These are phyloP conservation scores for Lutraria rhynchaena DNA, from an alignment of 1,140 invertebrate species.

Conservation along the genomic window DNA sequence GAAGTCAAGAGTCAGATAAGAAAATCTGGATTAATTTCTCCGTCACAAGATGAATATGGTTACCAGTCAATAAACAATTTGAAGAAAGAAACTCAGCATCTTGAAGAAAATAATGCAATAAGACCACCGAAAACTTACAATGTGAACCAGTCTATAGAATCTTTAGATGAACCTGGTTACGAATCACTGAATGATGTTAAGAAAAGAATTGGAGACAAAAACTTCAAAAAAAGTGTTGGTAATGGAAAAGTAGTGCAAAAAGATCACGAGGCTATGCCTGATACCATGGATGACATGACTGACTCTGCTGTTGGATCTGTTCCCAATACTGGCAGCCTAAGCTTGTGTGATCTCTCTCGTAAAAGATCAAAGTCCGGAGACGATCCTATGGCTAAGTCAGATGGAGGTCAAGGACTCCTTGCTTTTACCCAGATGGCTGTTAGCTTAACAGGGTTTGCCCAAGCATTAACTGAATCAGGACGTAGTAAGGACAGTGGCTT, in stretches of 20 bases:
- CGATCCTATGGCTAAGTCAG: neutral
- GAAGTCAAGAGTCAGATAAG: neutral
- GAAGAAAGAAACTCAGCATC: neutral
- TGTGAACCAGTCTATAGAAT: conserved; percentile 46
- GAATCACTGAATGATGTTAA: conserved; percentile 52
- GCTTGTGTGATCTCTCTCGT: neutral
- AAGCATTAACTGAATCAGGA: conserved; percentile 22
- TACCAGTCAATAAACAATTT: conserved; percentile 48
- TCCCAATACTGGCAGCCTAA: neutral
- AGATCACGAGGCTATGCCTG: neutral
- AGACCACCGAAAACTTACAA: conserved; percentile 43
- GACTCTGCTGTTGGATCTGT: conserved; percentile 37
- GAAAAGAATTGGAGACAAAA: conserved; percentile 19
- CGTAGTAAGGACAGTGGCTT: conserved; percentile 47
- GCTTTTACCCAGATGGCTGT: conserved; percentile 8
- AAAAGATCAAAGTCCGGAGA: neutral
- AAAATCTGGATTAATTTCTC: neutral
- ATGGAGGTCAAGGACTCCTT: neutral
- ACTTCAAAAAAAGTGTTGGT: neutral
- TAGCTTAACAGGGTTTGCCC: conserved; percentile 22
- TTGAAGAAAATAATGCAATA: neutral
- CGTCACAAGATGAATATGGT: neutral
- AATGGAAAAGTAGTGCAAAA: neutral
- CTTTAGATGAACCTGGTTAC: conserved; percentile 54
- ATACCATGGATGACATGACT: conserved; percentile 4